Base-by-base conservation (phyloP, 2,797 vertebrate species). In the Artibeus lituratus region DNA sequence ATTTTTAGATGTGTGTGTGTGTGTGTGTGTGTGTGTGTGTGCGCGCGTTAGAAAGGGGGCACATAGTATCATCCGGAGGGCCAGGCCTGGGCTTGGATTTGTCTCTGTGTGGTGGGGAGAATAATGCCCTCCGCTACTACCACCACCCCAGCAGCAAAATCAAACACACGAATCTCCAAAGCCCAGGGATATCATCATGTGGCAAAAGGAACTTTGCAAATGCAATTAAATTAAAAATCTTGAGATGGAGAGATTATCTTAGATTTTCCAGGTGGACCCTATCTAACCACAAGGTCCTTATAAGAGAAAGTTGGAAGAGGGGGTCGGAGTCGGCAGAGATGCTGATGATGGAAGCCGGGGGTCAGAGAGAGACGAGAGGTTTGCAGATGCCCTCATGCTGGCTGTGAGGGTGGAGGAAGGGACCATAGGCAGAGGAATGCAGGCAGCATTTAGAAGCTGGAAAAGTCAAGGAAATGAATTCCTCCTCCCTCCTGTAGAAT, bases 101-200 rank as follows among this genome's bases (percentile, higher is more conserved):
- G 47, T 87, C 1, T n/a, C 35, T 87, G 9, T 89, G 32, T 12
- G 22, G 22, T 57, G 32, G 39, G 18, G 15, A 96, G 39, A 77
- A 91, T 10, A 67, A 37, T 81, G 1, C 1, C 10, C 3, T 4
- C 10, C 1, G 11, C 22, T 24, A 7, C 0, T 3, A 8, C 8
- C 21, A 1, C 7, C 3, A 3, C 15, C 18, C 26, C 67, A 16
- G 11, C 51, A 55, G 53, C 10, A 35, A 14, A 55, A 44, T 53
- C 8, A 10, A 49, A 37, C 3, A 39, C 16, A 29, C 47, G 86
- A 15, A 57, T 55, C 49, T 53, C 16, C 15, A 53, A 49, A 72
- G 44, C 49, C 29, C 55, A 1, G 26, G 51, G 55, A 18, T 44
- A 11, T 24, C 35, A n/a, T 55, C 32, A 53, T 14, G n/a, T 21